These are phyloP conservation scores for Cydia amplana DNA, from an alignment of 1,140 invertebrate species.

Conservation along the genomic window DNA sequence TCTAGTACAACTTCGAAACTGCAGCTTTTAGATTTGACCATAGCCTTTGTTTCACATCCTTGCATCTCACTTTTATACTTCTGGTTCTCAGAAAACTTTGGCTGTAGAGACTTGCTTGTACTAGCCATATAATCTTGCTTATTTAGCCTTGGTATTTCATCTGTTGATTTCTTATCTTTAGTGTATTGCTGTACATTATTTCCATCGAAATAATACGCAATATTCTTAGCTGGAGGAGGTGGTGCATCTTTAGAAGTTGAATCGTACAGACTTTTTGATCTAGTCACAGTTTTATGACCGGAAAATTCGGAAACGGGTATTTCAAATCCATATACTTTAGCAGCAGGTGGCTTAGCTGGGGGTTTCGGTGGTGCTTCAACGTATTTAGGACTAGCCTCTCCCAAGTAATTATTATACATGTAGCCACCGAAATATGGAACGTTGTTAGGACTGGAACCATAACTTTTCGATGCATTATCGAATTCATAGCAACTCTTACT, in stretches of 20 bases:
- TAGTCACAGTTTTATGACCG: conserved; percentile 73
- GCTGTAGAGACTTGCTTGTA: conserved; percentile 71
- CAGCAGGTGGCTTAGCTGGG: conserved; percentile 50
- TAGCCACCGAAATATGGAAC: conserved; percentile 65
- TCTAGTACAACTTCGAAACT: conserved; percentile 79
- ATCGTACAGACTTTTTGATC: conserved; percentile 76
- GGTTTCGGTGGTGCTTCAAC: not conserved
- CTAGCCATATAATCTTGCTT: conserved; percentile 80
- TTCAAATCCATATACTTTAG: conserved; percentile 69
- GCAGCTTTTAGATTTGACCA: conserved; percentile 77
- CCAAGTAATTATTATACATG: conserved; percentile 76
- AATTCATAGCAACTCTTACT: conserved; percentile 79
- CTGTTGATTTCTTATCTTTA: conserved; percentile 63
- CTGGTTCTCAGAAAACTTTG: conserved; percentile 71
- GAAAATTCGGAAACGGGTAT: conserved; percentile 56
- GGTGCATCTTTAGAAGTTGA: conserved; percentile 62
- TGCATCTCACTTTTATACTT: conserved; percentile 74
- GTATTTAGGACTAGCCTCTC: conserved; percentile 52
- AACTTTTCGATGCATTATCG: conserved; percentile 80
- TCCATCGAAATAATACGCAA: conserved; percentile 81
- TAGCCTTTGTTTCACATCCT: conserved; percentile 68
- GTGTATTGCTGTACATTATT: conserved; percentile 69
- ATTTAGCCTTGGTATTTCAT: conserved; percentile 80
- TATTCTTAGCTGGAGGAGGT: conserved; percentile 69
- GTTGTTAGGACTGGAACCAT: conserved; percentile 82